Percentiles rank a stretch among this genome's conserved stretches.
Conservation (phyloP, 2,888 invertebrate species). For the Trachelus stipa region DNA sequence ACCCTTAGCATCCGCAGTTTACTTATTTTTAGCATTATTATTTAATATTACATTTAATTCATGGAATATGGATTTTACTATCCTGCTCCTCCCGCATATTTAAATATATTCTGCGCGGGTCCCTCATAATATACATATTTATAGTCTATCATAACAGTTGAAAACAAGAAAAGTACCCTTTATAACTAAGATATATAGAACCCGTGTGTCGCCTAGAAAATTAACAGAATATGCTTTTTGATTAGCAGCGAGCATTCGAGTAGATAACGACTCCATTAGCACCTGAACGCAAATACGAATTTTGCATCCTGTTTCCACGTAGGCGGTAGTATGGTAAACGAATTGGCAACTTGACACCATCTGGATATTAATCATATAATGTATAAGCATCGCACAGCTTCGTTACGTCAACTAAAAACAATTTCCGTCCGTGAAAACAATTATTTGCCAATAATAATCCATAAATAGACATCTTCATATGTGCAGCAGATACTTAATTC, state of each 20-base stretch:
- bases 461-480: neutral
- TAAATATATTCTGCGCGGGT: neutral
- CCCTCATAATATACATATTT: neutral
- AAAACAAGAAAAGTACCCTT: neutral
- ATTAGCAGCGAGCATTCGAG: neutral
- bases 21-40: neutral
- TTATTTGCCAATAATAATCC: neutral
- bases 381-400: neutral
- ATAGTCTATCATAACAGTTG: neutral
- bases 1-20: neutral
- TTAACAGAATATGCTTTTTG: neutral
- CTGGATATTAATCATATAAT: neutral
- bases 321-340: neutral
- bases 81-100: neutral
- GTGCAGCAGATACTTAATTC: neutral
- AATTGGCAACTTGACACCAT: neutral
- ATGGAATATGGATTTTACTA: neutral
- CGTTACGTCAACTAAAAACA: neutral
- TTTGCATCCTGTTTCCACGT: neutral
- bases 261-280: neutral
- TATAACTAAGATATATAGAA: neutral
- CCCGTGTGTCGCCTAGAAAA: neutral
- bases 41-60: neutral
- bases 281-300: neutral
- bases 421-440: neutral